Evolutionary conservation across 2,888 invertebrate genomes (phyloP), one percentile per base, ranked within the genome.

Genomic region (Slavum lentiscoides): DNA sequence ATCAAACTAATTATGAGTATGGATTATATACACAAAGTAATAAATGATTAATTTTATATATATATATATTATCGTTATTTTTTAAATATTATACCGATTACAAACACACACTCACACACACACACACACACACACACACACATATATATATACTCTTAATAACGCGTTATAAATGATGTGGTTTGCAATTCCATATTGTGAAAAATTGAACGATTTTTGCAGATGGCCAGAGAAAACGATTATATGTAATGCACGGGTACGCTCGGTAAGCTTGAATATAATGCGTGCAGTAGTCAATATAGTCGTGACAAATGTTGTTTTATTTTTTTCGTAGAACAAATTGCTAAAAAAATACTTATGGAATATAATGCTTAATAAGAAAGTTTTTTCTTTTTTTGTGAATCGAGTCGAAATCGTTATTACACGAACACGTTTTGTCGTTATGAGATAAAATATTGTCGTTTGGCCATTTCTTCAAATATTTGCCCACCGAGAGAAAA

Each of bases 361-460:
- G 69, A 53, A 61, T 53, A 30, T 53, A 53, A n/a, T 39, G 4
- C 7, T 7, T 15, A 70, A 70, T 70, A 58, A 39, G 70, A 70
- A 70, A 70, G 70, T 70, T 4, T 58, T 17, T n/a, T 37, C n/a
- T 37, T 37, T 21, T 55, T n/a, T 39, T 21, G 37, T 15, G n/a
- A 53, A 23, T 68, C 43, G 3, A 19, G 49, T 55, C 37, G 2
- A 64, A 70, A 37, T 39, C 15, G 58, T 21, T 37, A 15, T 58
- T 15, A 58, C 70, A 59, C 58, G 70, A 70, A 21, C 39, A 53
- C 55, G 19, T 58, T 70, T 58, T 21, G 58, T 59, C 55, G 58
- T 64, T 9, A 7, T n/a, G 39, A 30, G 30, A 59, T 59, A 59
- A 70, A 70, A 39, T 30, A 30, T 70, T 58, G n/a, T 15, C 55